Percentiles rank a stretch among this genome's conserved stretches.
Evolutionary conservation across 2,113 vertebrate genomes (phyloP).

Genomic region (Myocastor coypus): DNA sequence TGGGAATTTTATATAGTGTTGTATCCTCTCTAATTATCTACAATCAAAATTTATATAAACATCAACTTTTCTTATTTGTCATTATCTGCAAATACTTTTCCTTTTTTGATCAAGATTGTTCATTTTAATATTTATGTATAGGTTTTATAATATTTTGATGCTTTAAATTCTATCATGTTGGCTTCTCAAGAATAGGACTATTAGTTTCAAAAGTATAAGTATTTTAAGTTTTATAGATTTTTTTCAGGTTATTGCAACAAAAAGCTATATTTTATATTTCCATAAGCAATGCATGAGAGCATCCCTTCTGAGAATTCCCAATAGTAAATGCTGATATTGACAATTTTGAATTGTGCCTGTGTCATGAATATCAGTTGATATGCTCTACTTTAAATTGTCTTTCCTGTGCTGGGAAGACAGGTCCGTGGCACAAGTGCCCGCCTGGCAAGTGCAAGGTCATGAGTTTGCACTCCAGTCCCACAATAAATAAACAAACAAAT

Average conservation of each 20-base stretch:
- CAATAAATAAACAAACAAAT: too few species aligned
- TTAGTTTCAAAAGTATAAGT: slow-evolving; percentile 35
- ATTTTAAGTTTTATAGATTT: slow-evolving; percentile 57
- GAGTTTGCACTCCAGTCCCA: too few species aligned
- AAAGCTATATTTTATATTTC: not conserved
- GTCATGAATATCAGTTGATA: not conserved
- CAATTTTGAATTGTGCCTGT: not conserved
- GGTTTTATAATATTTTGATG: not conserved
- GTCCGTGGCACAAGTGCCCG: too few species aligned
- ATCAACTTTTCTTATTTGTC: not conserved
- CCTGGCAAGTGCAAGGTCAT: too few species aligned
- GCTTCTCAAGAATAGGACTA: slow-evolving; percentile 7
- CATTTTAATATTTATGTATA: not conserved
- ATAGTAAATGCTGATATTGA: not conserved
- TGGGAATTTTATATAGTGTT: not conserved
- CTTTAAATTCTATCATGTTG: slow-evolving; percentile 16
- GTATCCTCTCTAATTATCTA: not conserved
- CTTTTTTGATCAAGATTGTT: slow-evolving; percentile 1
- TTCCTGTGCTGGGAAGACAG: too few species aligned
- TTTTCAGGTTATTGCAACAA: not conserved
- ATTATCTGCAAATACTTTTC: slow-evolving; percentile 26
- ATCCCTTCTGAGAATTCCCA: not conserved
- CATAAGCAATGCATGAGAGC: not conserved
- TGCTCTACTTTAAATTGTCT: not conserved
- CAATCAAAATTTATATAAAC: not conserved